Evolutionary conservation across 2,797 vertebrate genomes (phyloP).

Genomic region (Furcifer pardalis): DNA sequence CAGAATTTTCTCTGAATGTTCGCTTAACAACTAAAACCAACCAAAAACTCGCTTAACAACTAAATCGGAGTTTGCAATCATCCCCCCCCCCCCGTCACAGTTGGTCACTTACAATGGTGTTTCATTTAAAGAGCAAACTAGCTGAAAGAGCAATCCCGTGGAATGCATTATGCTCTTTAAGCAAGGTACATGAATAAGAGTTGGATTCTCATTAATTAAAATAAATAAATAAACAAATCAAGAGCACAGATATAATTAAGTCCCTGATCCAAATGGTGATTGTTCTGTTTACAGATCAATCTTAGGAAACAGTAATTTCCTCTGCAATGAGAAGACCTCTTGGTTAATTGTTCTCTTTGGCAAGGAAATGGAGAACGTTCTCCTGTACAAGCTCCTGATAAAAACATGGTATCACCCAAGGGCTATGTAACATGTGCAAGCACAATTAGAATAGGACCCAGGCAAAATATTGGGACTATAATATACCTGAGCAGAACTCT

Average conservation of each 20-base stretch:
- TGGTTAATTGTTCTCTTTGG: accelerated
- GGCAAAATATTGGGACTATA: neutral
- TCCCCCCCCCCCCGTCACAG: no score
- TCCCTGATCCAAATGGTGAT: neutral
- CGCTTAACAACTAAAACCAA: no score
- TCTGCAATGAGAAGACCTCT: neutral
- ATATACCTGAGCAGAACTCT: neutral
- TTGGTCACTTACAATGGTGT: no score
- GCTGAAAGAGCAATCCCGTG: no score
- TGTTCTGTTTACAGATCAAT: neutral
- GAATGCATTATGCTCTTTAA: no score
- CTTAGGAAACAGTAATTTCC: neutral
- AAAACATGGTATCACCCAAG: neutral
- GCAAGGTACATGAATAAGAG: no score
- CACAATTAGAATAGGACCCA: neutral
- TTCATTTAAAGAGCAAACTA: no score
- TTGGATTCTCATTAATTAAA: no score
- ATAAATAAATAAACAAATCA: no score
- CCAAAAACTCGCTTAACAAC: no score
- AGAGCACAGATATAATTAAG: neutral
- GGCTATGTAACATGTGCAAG: neutral
- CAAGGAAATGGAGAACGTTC: neutral
- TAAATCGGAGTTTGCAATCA: no score
- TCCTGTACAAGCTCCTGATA: neutral
- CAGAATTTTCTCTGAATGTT: no score